These are phyloP conservation scores for Chelidonichthys spinosus DNA, from an alignment of 2,797 vertebrate species.

Conservation along the genomic window DNA sequence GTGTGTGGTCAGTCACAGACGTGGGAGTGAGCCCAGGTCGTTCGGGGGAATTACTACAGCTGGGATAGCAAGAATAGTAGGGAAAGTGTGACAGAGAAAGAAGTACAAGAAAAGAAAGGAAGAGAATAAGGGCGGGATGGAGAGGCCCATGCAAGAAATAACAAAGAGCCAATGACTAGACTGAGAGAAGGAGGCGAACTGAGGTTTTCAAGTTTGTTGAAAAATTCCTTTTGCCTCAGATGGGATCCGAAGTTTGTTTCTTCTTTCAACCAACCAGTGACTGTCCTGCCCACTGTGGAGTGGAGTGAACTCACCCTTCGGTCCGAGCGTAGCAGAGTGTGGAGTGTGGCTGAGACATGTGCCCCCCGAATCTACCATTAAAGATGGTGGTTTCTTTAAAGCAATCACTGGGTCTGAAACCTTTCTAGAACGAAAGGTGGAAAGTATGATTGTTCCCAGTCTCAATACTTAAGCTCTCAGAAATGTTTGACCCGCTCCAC, in stretches of 20 bases:
- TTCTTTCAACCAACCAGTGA: constrained; percentile 29
- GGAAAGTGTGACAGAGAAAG: background rate
- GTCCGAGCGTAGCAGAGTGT: constrained; percentile 34
- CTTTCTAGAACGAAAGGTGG: background rate
- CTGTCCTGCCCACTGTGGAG: constrained; percentile 29
- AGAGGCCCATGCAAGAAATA: constrained; percentile 12
- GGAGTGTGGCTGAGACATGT: constrained; percentile 28
- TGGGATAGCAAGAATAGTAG: background rate
- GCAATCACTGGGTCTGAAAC: background rate
- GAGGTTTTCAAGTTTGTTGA: constrained; percentile 27
- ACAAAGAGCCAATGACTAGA: constrained; percentile 1
- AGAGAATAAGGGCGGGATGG: background rate
- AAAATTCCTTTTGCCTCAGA: constrained; percentile 41
- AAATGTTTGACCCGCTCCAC: constrained; percentile 10
- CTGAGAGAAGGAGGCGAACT: constrained; percentile 11
- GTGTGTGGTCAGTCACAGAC: background rate
- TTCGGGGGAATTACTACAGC: constrained; percentile 15
- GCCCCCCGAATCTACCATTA: constrained; percentile 25
- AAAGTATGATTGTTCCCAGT: background rate
- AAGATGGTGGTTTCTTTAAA: background rate
- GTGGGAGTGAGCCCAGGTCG: constrained; percentile 5
- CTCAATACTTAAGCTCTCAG: too few species aligned
- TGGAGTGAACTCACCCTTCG: constrained; percentile 50
- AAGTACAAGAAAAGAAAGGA: background rate
- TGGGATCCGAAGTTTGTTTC: constrained; percentile 51